Conservation (phyloP, 2,113 vertebrate genomes). For the Ictalurus furcatus region DNA sequence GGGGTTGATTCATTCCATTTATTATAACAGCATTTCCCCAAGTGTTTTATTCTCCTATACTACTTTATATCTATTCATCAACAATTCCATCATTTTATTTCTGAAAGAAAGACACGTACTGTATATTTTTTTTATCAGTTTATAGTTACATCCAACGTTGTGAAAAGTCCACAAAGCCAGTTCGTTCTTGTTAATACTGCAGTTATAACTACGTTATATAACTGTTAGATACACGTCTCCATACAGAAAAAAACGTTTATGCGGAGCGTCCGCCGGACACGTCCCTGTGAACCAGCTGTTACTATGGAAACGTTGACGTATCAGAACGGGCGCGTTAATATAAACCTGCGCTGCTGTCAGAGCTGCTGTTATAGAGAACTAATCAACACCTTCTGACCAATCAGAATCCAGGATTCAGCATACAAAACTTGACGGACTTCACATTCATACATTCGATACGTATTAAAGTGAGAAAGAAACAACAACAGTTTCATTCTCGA, state of each 20-base stretch:
- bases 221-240: not conserved
- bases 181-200: not conserved
- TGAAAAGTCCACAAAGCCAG: not conserved
- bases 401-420: not conserved
- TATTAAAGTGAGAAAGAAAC: not conserved
- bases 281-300: not conserved
- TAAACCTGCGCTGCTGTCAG: not conserved
- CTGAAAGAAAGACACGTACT: too few relatives aligned
- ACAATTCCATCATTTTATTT: not conserved
- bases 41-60: not conserved
- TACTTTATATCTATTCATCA: not conserved
- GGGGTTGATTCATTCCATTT: not conserved
- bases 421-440: not conserved
- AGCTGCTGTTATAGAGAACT: not conserved
- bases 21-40: not conserved
- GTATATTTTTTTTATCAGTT: too few relatives aligned
- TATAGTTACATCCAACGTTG: too few relatives aligned
- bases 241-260: not conserved
- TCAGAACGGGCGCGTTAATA: not conserved
- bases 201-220: not conserved
- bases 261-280: not conserved
- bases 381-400: not conserved
- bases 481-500: too few relatives aligned
- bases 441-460: not conserved
- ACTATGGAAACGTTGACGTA: not conserved